Evolutionary conservation across 2,888 invertebrate genomes (phyloP).

Genomic region (Hyles lineata): DNA sequence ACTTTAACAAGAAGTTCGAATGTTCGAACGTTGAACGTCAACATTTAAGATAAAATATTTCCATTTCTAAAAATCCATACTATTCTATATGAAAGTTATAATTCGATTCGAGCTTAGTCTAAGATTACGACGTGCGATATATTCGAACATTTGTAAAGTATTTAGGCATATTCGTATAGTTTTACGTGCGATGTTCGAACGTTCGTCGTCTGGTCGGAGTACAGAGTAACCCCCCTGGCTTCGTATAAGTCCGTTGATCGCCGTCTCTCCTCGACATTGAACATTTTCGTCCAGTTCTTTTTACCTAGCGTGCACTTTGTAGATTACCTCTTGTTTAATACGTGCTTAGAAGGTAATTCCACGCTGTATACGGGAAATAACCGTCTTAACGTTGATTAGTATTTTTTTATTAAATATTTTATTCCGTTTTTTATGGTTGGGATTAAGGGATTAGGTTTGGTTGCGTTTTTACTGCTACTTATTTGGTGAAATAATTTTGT

Average conservation of each 20-base stretch:
- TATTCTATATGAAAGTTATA: too few species aligned
- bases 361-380: slow-evolving; percentile 15
- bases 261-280: slow-evolving; percentile 51
- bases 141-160: too few species aligned
- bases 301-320: slow-evolving; percentile 24
- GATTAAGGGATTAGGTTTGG: background rate
- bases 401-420: slow-evolving; percentile 8
- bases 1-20: too few species aligned
- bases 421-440: background rate
- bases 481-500: background rate
- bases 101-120: too few species aligned
- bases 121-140: too few species aligned
- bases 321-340: slow-evolving; percentile 26
- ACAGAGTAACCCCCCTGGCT: slow-evolving; percentile 36
- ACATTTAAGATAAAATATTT: too few species aligned
- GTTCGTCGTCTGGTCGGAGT: too few species aligned
- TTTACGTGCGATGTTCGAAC: too few species aligned
- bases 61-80: too few species aligned
- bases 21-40: too few species aligned
- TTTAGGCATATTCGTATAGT: too few species aligned
- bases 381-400: background rate
- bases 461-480: slow-evolving; percentile 4
- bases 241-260: slow-evolving; percentile 61
- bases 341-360: slow-evolving; percentile 24
- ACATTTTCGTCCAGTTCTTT: slow-evolving; percentile 50